Percentiles rank a stretch among this genome's conserved stretches.
Evolutionary conservation across 2,888 invertebrate genomes (phyloP).

Genomic region (Chalcis sispes): DNA sequence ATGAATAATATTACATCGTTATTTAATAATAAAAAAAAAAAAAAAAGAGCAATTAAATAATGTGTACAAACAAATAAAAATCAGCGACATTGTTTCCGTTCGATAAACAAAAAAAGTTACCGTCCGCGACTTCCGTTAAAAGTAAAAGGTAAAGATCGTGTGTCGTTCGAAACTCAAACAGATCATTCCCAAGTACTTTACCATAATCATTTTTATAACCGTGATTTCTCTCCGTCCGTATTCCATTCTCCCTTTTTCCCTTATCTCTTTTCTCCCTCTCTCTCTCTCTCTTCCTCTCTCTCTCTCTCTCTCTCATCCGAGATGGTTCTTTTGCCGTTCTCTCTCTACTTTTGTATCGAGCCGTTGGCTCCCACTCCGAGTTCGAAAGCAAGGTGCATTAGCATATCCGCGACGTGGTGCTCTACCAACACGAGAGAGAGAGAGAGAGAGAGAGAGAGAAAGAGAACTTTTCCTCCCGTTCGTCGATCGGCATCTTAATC

Average conservation of each 20-base stretch:
- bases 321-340: conserved; percentile 10
- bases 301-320: background rate
- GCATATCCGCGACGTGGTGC: conserved; percentile 56
- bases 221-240: background rate
- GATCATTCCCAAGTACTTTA: background rate
- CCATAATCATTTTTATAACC: conserved; percentile 30
- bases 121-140: too few relatives aligned
- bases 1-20: too few relatives aligned
- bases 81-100: too few relatives aligned
- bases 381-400: conserved; percentile 49
- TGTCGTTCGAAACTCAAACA: background rate
- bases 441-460: background rate
- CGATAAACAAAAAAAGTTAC: too few relatives aligned
- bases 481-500: conserved; percentile 72
- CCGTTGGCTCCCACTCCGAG: conserved; percentile 5
- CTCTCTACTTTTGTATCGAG: conserved; percentile 30
- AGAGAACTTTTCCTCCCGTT: conserved; percentile 34
- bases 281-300: background rate
- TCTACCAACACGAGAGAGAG: too few relatives aligned
- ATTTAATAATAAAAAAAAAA: too few relatives aligned
- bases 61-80: too few relatives aligned
- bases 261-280: background rate
- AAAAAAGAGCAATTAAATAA: too few relatives aligned
- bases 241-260: background rate
- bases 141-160: too few relatives aligned